Percentiles rank a stretch among this genome's conserved stretches.
These are phyloP conservation scores for Ridgeia piscesae DNA, from an alignment of 1,140 invertebrate species.

Conservation along the genomic window DNA sequence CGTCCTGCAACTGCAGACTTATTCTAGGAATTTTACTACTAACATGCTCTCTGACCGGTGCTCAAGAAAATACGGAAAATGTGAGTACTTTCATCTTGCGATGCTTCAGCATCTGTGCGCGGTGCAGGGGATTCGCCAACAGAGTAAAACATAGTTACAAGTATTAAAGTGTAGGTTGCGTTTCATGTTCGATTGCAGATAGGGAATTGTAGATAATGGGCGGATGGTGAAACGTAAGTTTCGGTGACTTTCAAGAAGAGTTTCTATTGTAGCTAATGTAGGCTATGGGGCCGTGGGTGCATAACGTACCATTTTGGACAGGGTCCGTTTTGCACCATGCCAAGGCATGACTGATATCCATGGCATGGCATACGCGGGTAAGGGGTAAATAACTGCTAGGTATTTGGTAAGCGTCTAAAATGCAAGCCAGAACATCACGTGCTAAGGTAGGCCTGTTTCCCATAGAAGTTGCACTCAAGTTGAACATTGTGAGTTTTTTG, in stretches of 20 bases:
- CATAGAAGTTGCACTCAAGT: background rate
- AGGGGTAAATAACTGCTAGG: too few relatives aligned
- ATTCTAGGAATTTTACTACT: constrained; percentile 1
- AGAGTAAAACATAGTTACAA: too few relatives aligned
- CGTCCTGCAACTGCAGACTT: constrained; percentile 3
- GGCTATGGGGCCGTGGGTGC: too few relatives aligned
- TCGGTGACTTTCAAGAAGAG: background rate
- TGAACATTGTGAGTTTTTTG: background rate
- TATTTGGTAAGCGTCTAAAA: too few relatives aligned
- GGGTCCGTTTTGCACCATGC: too few relatives aligned
- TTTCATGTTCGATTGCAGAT: too few relatives aligned
- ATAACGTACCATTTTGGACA: background rate
- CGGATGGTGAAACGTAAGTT: background rate
- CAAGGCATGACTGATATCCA: too few relatives aligned
- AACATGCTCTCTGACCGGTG: background rate
- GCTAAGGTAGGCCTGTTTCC: background rate
- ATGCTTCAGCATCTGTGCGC: too few relatives aligned
- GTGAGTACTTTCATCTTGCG: background rate
- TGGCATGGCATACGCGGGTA: too few relatives aligned
- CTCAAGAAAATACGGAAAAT: background rate
- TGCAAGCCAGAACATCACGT: background rate
- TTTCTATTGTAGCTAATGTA: too few relatives aligned
- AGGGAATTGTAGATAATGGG: background rate
- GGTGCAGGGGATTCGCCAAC: too few relatives aligned
- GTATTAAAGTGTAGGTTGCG: too few relatives aligned